Conservation (phyloP, 2,113 vertebrate species). For the Siniperca chuatsi region DNA sequence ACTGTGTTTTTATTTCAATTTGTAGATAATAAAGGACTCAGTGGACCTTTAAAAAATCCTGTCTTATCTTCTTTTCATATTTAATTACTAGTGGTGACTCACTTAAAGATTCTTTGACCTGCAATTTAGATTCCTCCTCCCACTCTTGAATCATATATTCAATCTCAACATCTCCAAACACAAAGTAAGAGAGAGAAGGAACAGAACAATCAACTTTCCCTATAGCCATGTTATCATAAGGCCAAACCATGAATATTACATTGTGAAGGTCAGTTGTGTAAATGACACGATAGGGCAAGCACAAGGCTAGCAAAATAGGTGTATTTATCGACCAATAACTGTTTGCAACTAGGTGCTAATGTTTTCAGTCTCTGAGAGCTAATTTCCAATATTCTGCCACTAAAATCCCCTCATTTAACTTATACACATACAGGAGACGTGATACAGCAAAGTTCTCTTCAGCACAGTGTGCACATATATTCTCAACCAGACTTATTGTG, state of each 20-base stretch:
- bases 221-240: background rate
- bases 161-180: background rate
- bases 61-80: background rate
- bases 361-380: slow-evolving; percentile 27
- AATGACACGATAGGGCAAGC: background rate
- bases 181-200: background rate
- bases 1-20: background rate
- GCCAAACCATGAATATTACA: slow-evolving; percentile 39
- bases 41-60: background rate
- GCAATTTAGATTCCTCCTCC: background rate
- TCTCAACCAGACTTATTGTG: background rate
- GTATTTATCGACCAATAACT: slow-evolving; percentile 28
- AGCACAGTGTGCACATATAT: slow-evolving; percentile 13
- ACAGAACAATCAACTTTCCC: background rate
- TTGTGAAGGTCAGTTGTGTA: slow-evolving; percentile 15
- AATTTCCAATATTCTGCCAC: background rate
- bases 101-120: background rate
- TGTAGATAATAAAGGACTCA: background rate
- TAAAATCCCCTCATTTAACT: slow-evolving; percentile 14
- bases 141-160: background rate
- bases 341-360: slow-evolving; percentile 31
- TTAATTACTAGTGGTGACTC: background rate
- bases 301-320: background rate
- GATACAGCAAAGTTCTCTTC: background rate
- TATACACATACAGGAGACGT: slow-evolving; percentile 15